Conservation (phyloP, 2,113 vertebrate genomes). For the Pica pica region DNA sequence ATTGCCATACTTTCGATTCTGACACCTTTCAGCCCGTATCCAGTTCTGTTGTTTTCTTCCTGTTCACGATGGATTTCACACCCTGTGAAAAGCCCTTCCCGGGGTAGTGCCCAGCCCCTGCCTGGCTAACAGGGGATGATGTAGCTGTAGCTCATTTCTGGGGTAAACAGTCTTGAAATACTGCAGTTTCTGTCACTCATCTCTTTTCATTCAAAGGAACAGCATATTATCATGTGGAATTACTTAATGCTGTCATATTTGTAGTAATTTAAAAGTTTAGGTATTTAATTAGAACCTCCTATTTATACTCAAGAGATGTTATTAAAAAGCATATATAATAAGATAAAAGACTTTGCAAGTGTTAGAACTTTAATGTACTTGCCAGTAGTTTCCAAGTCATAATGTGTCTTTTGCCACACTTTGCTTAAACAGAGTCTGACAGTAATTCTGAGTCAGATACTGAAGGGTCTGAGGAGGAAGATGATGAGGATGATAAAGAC, state of each 20-base stretch:
- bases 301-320: not conserved
- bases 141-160: not conserved
- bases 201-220: not conserved
- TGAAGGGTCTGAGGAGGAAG: constrained; percentile 85
- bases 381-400: constrained; percentile 17
- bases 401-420: constrained; percentile 53
- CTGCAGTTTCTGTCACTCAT: not conserved
- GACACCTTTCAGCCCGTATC: not conserved
- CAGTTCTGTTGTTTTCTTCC: not conserved
- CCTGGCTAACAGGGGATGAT: not conserved
- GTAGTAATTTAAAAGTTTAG: not conserved
- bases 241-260: not conserved
- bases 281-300: not conserved
- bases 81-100: not conserved
- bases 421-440: constrained; percentile 81
- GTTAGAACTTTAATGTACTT: not conserved
- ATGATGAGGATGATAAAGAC: constrained; percentile 84
- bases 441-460: constrained; percentile 90
- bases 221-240: not conserved
- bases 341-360: not conserved
- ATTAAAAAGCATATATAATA: not conserved
- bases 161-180: not conserved
- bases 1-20: not conserved
- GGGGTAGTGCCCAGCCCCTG: not conserved
- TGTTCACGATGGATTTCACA: not conserved